A percentile compares a stretch with the other conserved stretches of the same genome.
phyloP scores from a whole-genome alignment of 2,797 vertebrate species.

The Rhynchotus rufescens region DNA sequence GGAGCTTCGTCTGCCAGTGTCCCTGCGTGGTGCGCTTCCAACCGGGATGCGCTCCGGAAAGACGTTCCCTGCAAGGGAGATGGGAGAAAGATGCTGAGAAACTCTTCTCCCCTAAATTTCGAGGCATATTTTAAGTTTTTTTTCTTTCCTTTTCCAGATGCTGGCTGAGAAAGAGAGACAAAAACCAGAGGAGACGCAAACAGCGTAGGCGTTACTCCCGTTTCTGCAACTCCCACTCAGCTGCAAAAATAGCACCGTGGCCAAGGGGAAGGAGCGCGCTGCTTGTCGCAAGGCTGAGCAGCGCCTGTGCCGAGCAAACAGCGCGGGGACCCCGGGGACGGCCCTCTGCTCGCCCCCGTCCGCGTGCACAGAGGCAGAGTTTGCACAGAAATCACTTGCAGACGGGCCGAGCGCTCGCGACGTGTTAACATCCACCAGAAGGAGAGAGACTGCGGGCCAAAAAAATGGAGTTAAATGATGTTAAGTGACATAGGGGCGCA shows the following conservation, averaged over 20 bases:
- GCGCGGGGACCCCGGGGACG: rapidly evolving
- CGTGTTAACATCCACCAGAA: rapidly evolving
- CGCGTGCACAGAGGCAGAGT: neutral
- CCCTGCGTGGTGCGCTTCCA: neutral
- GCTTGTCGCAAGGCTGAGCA: neutral
- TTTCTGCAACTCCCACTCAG: constrained; percentile 41
- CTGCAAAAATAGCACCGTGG: constrained; percentile 31
- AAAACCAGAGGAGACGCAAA: constrained; percentile 54
- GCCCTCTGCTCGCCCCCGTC: rapidly evolving
- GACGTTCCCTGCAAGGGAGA: neutral
- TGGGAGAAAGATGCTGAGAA: neutral
- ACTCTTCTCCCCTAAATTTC: neutral
- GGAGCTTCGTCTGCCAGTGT: neutral
- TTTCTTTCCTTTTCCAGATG: constrained; percentile 20
- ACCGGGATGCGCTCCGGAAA: rapidly evolving
- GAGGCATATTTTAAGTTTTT: neutral
- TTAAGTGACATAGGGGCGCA: neutral
- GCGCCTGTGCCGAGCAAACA: neutral
- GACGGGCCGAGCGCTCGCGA: rapidly evolving
- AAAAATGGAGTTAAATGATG: neutral
- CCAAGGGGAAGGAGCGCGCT: neutral
- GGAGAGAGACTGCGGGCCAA: neutral
- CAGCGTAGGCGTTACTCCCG: constrained; percentile 3
- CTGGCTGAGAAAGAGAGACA: constrained; percentile 37
- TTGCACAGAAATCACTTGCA: rapidly evolving